Evolutionary conservation across 2,888 invertebrate genomes (phyloP), one percentile per base, ranked within the genome.

Genomic region (Folsomia manolachei): DNA sequence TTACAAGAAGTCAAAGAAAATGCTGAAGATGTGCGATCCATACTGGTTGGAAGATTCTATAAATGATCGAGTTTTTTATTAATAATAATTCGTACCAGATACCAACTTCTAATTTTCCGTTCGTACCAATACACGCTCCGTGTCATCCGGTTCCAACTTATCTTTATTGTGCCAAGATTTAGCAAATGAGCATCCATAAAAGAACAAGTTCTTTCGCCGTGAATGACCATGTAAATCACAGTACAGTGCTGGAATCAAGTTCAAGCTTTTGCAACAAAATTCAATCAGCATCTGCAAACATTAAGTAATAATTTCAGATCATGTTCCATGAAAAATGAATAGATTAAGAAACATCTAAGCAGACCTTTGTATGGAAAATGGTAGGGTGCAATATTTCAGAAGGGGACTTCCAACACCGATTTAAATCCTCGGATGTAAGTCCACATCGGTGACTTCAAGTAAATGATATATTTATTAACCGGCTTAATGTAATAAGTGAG

Each of bases 171-270:
- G 23, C 80, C 80, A 80, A 7, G 80, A 80, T 24, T 74, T 71
- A 18, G 76, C 72, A 53, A 23, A 74, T 1, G 80, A 80, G 70
- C 97, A 97, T 79, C 97, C 97, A 83, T 96, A 98, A 82, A 97
- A 90, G 84, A 98, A 98, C 82, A 96, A 91, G 84, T 97, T 97
- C 85, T 96, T 94, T 84, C 91, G 92, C 78, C 96, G 87, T 27
- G 97, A 97, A 86, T 98, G 98, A 52, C 95, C 95, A 84, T 96
- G 96, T 81, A 95, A 88, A 85, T 96, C 96, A 83, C 95, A 92
- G 84, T 93, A 95, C 88, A 95, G 25, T 4, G 61, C 26, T 14
- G 74, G 74, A 14, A 24, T 26, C 19, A n/a, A 51, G 11, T 67
- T 67, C 21, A 70, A 26, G 19, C 78, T 69, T 69, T 71, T 75